phyloP scores from a whole-genome alignment of 2,888 invertebrate genomes.

The Ashinkailepas kermadecensis region DNA sequence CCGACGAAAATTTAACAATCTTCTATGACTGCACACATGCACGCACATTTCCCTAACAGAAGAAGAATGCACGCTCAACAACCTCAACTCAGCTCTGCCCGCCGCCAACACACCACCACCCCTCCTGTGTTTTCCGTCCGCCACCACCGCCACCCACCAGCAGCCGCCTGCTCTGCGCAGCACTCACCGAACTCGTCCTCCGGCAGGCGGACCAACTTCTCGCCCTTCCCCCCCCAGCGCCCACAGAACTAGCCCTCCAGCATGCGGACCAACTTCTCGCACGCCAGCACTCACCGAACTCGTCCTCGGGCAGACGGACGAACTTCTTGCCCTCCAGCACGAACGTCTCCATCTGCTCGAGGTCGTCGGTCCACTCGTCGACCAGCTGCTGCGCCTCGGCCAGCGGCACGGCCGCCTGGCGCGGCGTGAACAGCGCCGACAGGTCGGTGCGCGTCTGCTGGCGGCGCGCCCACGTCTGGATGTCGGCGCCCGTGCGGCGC shows the following conservation, averaged over 20 bases:
- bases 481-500: constrained; percentile 88
- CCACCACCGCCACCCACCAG: too few relatives aligned
- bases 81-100: too few relatives aligned
- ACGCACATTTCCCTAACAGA: too few relatives aligned
- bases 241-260: too few relatives aligned
- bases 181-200: too few relatives aligned
- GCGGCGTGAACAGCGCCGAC: constrained; percentile 87
- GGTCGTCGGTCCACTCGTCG: constrained; percentile 96
- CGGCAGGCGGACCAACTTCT: background rate
- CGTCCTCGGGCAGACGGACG: constrained; percentile 90
- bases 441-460: constrained; percentile 89
- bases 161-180: too few relatives aligned
- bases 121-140: too few relatives aligned
- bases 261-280: too few relatives aligned
- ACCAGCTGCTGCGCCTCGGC: constrained; percentile 78
- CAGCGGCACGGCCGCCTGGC: constrained; percentile 78
- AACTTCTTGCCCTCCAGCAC: constrained; percentile 95
- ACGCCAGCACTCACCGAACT: constrained; percentile 54
- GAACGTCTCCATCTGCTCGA: constrained; percentile 96
- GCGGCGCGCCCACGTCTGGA: constrained; percentile 80
- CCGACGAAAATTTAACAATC: too few relatives aligned
- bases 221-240: constrained; percentile 31
- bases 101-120: too few relatives aligned
- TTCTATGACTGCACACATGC: too few relatives aligned
- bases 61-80: too few relatives aligned